Percentiles rank a stretch among this genome's conserved stretches.
phyloP scores from a whole-genome alignment of 92 coral and sea anemone species.

The Palythoa grandiflora region DNA sequence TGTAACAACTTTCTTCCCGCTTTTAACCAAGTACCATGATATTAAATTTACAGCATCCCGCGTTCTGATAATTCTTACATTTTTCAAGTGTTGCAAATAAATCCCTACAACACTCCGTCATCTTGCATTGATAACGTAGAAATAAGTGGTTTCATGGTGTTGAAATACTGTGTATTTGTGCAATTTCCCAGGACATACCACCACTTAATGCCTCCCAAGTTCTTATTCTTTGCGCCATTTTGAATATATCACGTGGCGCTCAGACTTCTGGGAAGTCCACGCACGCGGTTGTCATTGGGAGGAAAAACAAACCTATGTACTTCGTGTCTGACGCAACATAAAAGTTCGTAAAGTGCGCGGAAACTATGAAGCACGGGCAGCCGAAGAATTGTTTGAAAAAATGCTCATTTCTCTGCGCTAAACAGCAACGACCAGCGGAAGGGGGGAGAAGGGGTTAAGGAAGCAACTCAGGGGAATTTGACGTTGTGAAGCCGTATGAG shows the following conservation, averaged over 20 bases:
- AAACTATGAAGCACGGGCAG: background rate
- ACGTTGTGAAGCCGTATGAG: too few species aligned
- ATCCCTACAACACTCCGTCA: conserved; percentile 99
- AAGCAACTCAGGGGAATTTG: too few species aligned
- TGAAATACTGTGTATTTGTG: conserved; percentile 60
- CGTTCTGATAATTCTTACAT: conserved; percentile 64
- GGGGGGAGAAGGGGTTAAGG: too few species aligned
- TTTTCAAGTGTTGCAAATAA: conserved; percentile 88
- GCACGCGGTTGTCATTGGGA: conserved; percentile 1
- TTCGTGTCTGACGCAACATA: background rate
- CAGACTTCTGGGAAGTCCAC: conserved; percentile 16
- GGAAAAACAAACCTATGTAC: background rate
- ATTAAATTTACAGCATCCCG: background rate
- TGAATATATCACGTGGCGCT: conserved; percentile 58
- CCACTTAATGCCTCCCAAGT: conserved; percentile 49
- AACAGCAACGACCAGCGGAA: too few species aligned
- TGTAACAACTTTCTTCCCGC: conserved; percentile 1
- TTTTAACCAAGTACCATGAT: background rate
- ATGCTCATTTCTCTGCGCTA: too few species aligned
- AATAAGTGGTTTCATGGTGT: conserved; percentile 22
- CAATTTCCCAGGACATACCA: conserved; percentile 60
- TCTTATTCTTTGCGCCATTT: conserved; percentile 89
- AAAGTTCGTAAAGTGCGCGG: background rate
- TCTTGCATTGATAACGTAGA: conserved; percentile 53
- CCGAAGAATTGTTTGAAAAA: too few species aligned